Base-by-base conservation (phyloP, 2,888 invertebrate genomes). In the Tuberolachnus salignus region DNA sequence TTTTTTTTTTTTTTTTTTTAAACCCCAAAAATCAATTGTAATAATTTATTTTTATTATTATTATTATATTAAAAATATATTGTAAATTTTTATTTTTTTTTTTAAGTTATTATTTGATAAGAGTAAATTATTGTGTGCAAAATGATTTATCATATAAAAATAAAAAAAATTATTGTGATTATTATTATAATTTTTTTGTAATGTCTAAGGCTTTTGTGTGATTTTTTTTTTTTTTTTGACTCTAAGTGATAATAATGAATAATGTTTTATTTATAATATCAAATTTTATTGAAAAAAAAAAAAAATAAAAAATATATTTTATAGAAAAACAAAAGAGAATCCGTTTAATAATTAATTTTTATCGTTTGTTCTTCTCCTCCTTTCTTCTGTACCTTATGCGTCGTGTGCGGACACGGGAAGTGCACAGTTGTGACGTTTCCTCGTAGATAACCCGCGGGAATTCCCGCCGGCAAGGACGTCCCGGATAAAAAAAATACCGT, bases 181-280 rank as follows among this genome's bases (percentile, higher is more conserved):
- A 75, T 78, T 51, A 78, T 78, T 67, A 75, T 78, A 42, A 78
- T 78, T 67, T 64, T 74, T 53, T 42, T 46, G 19, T 67, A 42
- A 19, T 6, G 46, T 78, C 6, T 78, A 78, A 78, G 78, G 78
- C 78, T 78, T 78, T 64, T 59, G 78, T 78, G 78, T 78, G 78
- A 78, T 78, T 78, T 55, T n/a, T 70, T 69, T n/a, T 67, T 61
- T 61, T 61, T 67, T 53, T 14, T 74, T 55, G 67, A 78, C 34
- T 16, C 0, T 78, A 78, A 78, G 78, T 75, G 67, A 75, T 59
- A n/a, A n/a, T n/a, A n/a, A n/a, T n/a, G n/a, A n/a, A n/a, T n/a
- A n/a, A 34, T 34, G 75, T 78, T 78, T 75, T 69, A 78, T 78
- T 78, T 69, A 69, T 69, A 9, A 59, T 59, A 59, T 34, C 44